Conservation (phyloP, 1,140 invertebrate species). For the Drosophila pruinosa region DNA sequence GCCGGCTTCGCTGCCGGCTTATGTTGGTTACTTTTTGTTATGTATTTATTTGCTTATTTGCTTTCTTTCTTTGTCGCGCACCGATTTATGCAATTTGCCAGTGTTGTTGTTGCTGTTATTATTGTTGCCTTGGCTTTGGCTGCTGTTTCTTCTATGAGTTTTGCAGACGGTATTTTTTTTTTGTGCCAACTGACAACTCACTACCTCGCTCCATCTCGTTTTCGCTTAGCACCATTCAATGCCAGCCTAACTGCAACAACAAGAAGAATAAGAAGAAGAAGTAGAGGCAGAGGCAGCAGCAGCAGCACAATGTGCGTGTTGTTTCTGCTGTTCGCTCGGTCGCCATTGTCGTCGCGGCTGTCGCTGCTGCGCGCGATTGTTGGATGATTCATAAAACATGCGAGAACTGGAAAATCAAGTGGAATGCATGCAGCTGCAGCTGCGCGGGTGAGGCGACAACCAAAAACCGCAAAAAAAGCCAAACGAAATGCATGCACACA, state of each 20-base stretch:
- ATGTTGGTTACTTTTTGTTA: constrained; percentile 52
- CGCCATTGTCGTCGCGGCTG: constrained; percentile 40
- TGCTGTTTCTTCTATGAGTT: constrained; percentile 55
- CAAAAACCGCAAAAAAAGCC: constrained; percentile 59
- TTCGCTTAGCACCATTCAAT: constrained; percentile 50
- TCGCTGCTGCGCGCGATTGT: constrained; percentile 6
- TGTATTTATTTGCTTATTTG: constrained; percentile 42
- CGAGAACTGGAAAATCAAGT: constrained; percentile 78
- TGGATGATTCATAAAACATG: constrained; percentile 77
- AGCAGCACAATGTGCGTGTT: constrained; percentile 64
- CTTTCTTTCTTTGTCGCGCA: constrained; percentile 68
- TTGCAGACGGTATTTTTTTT: not conserved
- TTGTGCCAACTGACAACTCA: constrained; percentile 25
- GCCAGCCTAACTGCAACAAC: constrained; percentile 48
- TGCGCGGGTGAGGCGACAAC: constrained; percentile 53
- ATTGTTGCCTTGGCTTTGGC: constrained; percentile 46
- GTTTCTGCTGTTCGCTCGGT: constrained; percentile 1
- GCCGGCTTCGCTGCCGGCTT: constrained; percentile 56
- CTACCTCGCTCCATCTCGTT: not conserved
- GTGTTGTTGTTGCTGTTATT: constrained; percentile 12
- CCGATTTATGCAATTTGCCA: constrained; percentile 74
- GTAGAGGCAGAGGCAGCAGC: constrained; percentile 9
- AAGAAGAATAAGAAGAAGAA: not conserved
- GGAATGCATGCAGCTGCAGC: constrained; percentile 66
- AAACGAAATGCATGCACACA: constrained; percentile 14